A percentile compares a stretch with the other conserved stretches of the same genome.
Conservation (phyloP, 2,888 invertebrate species). For the Latheticus oryzae region DNA sequence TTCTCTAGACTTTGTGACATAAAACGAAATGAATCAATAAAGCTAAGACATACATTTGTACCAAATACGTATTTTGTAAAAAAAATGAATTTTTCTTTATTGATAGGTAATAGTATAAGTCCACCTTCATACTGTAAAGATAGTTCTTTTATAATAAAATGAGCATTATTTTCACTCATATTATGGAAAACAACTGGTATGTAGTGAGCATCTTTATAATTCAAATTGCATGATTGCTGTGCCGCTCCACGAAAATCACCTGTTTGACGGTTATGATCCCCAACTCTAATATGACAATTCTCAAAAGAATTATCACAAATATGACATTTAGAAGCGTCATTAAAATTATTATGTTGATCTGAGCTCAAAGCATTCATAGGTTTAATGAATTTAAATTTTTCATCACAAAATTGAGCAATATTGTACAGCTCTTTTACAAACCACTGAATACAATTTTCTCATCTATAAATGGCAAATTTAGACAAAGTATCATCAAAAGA, state of each 20-base stretch:
- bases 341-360: no score
- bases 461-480: conserved; percentile 42
- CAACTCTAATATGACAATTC: conserved; percentile 45
- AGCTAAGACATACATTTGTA: conserved; percentile 41
- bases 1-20: conserved; percentile 52
- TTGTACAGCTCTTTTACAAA: conserved; percentile 44
- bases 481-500: conserved; percentile 48
- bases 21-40: conserved; percentile 55
- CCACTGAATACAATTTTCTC: conserved; percentile 46
- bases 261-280: conserved; percentile 29
- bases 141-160: conserved; percentile 2
- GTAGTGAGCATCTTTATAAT: conserved; percentile 52
- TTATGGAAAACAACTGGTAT: conserved; percentile 31
- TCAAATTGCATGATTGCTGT: conserved; percentile 46
- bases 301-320: conserved; percentile 45
- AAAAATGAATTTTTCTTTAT: conserved; percentile 57
- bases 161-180: background rate
- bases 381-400: conserved; percentile 38
- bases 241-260: conserved; percentile 51
- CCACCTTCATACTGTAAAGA: conserved; percentile 36
- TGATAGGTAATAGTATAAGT: conserved; percentile 51
- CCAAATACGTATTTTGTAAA: conserved; percentile 48
- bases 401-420: conserved; percentile 38
- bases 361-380: no score
- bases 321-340: no score